Conservation (phyloP, 2,888 invertebrate genomes). For the Metallyticus violacea region DNA sequence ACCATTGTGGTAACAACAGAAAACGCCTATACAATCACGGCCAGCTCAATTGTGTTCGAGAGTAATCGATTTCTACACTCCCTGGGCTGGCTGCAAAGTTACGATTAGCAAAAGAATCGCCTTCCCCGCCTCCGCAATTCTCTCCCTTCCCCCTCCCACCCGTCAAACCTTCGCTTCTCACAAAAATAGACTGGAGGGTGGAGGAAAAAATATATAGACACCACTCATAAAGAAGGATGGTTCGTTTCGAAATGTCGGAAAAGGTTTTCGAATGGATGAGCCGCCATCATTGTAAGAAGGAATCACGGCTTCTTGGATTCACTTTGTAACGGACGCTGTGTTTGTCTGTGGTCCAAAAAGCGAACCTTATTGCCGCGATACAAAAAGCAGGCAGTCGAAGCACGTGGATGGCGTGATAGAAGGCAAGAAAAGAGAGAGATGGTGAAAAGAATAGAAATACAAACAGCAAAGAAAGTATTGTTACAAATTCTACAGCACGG, state of each 20-base stretch:
- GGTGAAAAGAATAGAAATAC: not conserved
- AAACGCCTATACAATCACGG: not conserved
- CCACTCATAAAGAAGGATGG: not conserved
- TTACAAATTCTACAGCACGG: not conserved
- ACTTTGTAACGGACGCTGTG: not conserved
- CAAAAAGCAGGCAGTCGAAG: not conserved
- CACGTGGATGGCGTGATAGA: not conserved
- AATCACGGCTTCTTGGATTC: not conserved
- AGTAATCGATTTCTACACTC: not conserved
- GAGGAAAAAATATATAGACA: not conserved
- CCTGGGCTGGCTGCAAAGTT: not conserved
- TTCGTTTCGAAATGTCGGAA: not conserved
- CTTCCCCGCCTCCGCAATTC: not conserved
- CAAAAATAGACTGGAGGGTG: not conserved
- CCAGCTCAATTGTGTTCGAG: not conserved
- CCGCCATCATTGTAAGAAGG: not conserved
- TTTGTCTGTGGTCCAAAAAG: not conserved
- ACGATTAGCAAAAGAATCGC: not conserved
- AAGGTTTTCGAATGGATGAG: not conserved
- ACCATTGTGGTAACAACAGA: not conserved
- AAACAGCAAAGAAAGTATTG: not conserved
- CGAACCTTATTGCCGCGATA: not conserved
- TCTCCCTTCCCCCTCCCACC: not conserved
- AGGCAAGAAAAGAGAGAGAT: not conserved
- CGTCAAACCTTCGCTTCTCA: not conserved